Evolutionary conservation across 2,888 invertebrate species (phyloP).

Genomic region (Hylaea fasciaria): DNA sequence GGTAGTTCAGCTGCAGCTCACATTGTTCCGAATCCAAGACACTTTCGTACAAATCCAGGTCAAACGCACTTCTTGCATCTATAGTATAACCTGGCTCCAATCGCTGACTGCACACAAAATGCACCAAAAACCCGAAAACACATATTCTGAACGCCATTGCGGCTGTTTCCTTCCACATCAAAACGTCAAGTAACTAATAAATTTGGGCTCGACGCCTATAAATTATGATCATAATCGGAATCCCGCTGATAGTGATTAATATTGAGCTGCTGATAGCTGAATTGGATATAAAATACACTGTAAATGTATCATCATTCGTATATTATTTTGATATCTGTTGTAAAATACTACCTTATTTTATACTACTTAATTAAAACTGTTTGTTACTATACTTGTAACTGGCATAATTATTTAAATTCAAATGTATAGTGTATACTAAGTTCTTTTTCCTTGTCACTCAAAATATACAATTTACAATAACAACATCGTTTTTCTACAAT

Average conservation of each 20-base stretch:
- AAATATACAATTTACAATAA: too few species aligned
- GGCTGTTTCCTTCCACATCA: slow-evolving; percentile 3
- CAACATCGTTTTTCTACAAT: too few species aligned
- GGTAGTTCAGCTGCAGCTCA: slow-evolving; percentile 47
- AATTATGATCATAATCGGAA: slow-evolving; percentile 33
- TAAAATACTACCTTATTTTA: too few species aligned
- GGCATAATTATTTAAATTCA: too few species aligned
- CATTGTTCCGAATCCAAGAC: slow-evolving; percentile 56
- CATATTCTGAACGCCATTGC: slow-evolving; percentile 30
- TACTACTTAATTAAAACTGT: too few species aligned
- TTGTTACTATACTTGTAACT: too few species aligned
- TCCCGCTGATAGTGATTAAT: slow-evolving; percentile 24
- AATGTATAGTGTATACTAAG: too few species aligned
- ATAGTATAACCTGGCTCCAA: slow-evolving; percentile 13
- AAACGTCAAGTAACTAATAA: slow-evolving; percentile 11
- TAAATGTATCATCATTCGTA: neutral
- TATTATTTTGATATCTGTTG: too few species aligned
- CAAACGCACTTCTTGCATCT: slow-evolving; percentile 50
- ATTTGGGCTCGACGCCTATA: slow-evolving; percentile 23
- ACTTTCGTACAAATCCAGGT: slow-evolving; percentile 55
- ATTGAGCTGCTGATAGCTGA: slow-evolving; percentile 8
- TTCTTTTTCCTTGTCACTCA: too few species aligned
- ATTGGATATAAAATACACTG: neutral
- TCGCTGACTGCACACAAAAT: slow-evolving; percentile 10
- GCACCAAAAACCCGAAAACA: slow-evolving; percentile 8